Evolutionary conservation across 2,113 vertebrate species (phyloP).

Genomic region (Gracilinanus agilis): DNA sequence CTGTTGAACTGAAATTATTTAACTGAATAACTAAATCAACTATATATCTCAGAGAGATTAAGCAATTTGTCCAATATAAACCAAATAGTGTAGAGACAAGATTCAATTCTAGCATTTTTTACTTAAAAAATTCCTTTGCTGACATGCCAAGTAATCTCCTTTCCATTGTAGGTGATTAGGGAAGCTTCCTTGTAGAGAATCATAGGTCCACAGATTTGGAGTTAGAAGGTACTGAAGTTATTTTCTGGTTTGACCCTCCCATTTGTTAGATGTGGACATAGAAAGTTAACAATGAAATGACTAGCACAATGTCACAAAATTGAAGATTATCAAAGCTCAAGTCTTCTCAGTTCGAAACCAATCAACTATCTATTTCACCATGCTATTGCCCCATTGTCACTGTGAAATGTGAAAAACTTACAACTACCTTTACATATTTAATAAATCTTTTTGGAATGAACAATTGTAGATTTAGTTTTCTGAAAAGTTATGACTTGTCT

Average conservation of each 20-base stretch:
- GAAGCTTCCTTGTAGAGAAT: neutral
- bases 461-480: neutral
- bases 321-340: neutral
- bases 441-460: neutral
- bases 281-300: neutral
- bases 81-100: neutral
- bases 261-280: neutral
- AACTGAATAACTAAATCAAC: neutral
- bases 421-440: neutral
- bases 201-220: neutral
- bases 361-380: neutral
- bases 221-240: neutral
- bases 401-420: neutral
- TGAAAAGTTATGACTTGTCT: slow-evolving; percentile 8
- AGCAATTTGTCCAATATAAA: neutral
- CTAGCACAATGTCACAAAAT: neutral
- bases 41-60: neutral
- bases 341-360: neutral
- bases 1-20: neutral
- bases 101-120: neutral
- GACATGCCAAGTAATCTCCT: neutral
- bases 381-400: neutral
- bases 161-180: neutral
- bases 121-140: neutral
- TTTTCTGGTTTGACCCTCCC: neutral